Conservation (phyloP, 2,888 invertebrate species). For the Andrena fulva region DNA sequence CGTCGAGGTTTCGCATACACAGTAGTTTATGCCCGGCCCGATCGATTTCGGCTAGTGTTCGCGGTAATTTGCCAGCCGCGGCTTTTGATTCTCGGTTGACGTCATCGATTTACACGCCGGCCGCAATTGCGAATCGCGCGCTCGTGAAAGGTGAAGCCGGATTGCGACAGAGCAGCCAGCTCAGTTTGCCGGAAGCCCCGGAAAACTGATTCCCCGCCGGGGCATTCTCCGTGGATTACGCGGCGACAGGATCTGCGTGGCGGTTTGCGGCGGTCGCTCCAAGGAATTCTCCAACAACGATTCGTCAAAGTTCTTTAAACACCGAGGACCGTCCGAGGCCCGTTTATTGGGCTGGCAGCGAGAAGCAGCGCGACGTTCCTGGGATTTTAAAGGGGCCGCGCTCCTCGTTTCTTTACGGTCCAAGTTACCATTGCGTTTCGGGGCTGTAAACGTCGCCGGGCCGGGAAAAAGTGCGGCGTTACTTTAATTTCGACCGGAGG, state of each 20-base stretch:
- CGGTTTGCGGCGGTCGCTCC: too few relatives aligned
- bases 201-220: not conserved
- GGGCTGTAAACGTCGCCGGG: conserved; percentile 47
- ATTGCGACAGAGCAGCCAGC: not conserved
- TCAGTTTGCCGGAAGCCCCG: not conserved
- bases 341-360: not conserved
- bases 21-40: conserved; percentile 62
- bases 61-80: conserved; percentile 54
- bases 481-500: conserved; percentile 58
- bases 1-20: conserved; percentile 61
- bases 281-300: not conserved
- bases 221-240: not conserved
- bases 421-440: conserved; percentile 36
- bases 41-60: conserved; percentile 52
- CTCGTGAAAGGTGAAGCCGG: not conserved
- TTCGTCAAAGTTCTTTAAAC: not conserved
- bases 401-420: conserved; percentile 52
- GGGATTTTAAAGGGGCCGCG: conserved; percentile 34
- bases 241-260: not conserved
- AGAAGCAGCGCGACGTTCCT: not conserved
- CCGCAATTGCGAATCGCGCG: conserved; percentile 33
- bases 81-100: conserved; percentile 54
- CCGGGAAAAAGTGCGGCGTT: conserved; percentile 52
- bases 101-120: conserved; percentile 50
- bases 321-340: not conserved